Evolutionary conservation across 2,888 invertebrate species (phyloP), one percentile per base, ranked within the genome.

Genomic region (Phlogophora meticulosa): DNA sequence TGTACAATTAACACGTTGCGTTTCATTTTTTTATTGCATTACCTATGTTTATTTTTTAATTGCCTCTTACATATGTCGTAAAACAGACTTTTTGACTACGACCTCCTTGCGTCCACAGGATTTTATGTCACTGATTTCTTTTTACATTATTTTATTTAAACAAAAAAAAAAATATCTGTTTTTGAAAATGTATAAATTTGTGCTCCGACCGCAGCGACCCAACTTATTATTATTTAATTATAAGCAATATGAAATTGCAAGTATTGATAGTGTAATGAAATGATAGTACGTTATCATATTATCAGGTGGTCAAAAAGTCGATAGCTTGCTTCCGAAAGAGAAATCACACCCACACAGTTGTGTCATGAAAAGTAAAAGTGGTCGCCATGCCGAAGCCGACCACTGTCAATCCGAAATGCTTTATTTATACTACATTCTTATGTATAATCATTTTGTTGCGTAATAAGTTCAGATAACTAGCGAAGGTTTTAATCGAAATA

Each of bases 341-440:
- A 92, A 92, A 92, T 91, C 92, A 86, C 86, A 88, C 81, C 87
- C 86, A 84, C 86, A 84, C 80, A 64, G 86, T 65, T 84, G 85
- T 88, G 88, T 88, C 88, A 87, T 82, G 83, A 88, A 72, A 93
- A 93, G 93, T 93, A 93, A 93, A 93, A 93, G 93, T 92, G 83
- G 66, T 67, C 72, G 78, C 55, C 52, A 74, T 74, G 17, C 13
- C 45, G 43, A 22, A 56, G 84, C 76, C 57, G 75, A 63, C 83
- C 79, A 76, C 80, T 82, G 81, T 84, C 87, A 82, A 80, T 79
- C 84, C 81, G 78, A 84, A 87, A 79, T 81, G 72, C 62, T 85
- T 80, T 78, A 85, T 83, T 82, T 73, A 84, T 77, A 68, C 28
- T 28, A 28, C 76, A 77, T 82, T 79, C 72, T 76, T 79, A 76